phyloP scores from a whole-genome alignment of 2,797 vertebrate species.

The Propithecus perrieri region DNA sequence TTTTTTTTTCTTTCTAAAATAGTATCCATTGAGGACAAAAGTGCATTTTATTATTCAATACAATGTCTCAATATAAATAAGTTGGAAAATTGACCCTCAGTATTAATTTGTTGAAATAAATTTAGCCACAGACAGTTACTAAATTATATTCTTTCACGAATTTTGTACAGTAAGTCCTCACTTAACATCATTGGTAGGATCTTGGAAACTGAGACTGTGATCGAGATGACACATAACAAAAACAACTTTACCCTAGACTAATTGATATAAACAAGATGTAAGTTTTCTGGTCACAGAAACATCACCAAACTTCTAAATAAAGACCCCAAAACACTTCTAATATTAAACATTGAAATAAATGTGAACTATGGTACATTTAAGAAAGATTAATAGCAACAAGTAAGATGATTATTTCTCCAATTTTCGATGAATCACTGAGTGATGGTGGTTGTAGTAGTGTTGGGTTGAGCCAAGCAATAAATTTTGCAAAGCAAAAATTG shows the following conservation, averaged over 20 bases:
- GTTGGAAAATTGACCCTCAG: neutral
- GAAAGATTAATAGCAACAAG: neutral
- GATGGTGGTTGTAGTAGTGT: neutral
- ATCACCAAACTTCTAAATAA: neutral
- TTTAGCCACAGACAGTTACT: neutral
- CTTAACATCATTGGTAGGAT: neutral
- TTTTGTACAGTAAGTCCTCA: neutral
- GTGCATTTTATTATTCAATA: neutral
- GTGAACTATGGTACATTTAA: neutral
- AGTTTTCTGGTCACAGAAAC: neutral
- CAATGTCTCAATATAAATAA: neutral
- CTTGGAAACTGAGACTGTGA: neutral
- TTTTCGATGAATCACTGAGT: neutral
- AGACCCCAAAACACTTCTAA: neutral
- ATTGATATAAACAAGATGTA: neutral
- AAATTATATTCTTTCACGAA: neutral
- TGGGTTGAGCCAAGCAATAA: neutral
- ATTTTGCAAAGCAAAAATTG: neutral
- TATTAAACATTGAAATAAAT: neutral
- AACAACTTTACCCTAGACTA: neutral
- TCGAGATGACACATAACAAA: neutral
- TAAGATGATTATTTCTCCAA: neutral
- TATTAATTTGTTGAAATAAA: constrained; percentile 17
- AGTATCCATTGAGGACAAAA: neutral
- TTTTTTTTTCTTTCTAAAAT: neutral